phyloP scores from a whole-genome alignment of 2,797 vertebrate genomes.

The Falco naumanni region DNA sequence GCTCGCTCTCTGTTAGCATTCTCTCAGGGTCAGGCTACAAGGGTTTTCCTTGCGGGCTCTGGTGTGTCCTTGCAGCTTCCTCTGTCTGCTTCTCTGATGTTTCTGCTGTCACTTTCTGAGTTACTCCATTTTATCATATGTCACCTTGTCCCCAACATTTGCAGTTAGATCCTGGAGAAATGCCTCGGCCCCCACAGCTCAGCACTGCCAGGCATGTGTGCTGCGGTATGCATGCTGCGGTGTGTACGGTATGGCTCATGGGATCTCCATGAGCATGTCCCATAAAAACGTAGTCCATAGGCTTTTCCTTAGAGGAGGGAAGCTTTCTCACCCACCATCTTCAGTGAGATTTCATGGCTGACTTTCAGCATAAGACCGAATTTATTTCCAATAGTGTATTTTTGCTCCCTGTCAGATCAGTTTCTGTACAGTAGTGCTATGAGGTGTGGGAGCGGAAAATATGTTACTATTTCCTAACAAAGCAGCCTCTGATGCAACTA shows the following conservation, averaged over 20 bases:
- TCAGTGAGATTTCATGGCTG: neutral
- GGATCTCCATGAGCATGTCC: neutral
- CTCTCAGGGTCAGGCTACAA: constrained; percentile 20
- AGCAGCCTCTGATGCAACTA: constrained; percentile 62
- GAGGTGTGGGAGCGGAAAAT: constrained; percentile 55
- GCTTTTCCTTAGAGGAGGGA: neutral
- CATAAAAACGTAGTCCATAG: neutral
- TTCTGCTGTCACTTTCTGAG: constrained; percentile 53
- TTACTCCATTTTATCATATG: neutral
- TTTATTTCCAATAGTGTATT: constrained; percentile 50
- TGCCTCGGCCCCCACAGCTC: neutral
- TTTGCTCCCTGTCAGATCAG: constrained; percentile 54
- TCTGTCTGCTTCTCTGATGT: constrained; percentile 30
- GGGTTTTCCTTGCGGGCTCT: neutral
- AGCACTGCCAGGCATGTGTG: neutral
- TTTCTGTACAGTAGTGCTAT: constrained; percentile 12
- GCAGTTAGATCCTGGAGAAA: constrained; percentile 3
- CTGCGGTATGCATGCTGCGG: fast-evolving
- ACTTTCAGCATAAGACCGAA: constrained; percentile 25
- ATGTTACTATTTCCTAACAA: constrained; percentile 63
- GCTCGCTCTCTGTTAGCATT: neutral
- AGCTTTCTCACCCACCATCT: constrained; percentile 7
- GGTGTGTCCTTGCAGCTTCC: neutral
- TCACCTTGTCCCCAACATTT: neutral
- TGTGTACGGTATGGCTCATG: neutral